Percentiles rank a stretch among this genome's conserved stretches.
Conservation (phyloP, 2,113 vertebrate species). For the Silurus meridionalis region DNA sequence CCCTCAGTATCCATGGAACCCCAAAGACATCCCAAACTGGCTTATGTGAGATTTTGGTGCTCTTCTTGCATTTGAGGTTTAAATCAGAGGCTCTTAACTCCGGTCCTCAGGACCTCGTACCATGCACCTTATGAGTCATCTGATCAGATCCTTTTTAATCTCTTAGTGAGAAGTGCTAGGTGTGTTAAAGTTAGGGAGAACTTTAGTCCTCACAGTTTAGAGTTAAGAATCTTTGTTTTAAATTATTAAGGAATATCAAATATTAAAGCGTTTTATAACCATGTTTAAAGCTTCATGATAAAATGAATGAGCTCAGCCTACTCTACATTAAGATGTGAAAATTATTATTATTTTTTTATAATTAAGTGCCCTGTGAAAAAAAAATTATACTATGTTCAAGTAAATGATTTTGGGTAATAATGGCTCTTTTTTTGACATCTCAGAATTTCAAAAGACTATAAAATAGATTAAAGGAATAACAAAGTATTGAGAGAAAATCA, state of each 20-base stretch:
- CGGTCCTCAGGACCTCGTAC: neutral
- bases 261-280: neutral
- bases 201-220: neutral
- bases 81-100: neutral
- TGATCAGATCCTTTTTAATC: neutral
- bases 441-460: neutral
- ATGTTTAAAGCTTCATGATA: conserved; percentile 1
- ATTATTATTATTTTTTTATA: neutral
- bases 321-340: neutral
- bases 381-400: too few relatives aligned
- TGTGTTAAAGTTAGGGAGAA: neutral
- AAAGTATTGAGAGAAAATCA: neutral
- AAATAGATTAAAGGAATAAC: neutral
- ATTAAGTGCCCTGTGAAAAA: conserved; percentile 7
- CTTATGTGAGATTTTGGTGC: neutral
- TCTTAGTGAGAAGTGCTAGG: neutral
- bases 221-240: neutral
- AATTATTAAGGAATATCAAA: conserved; percentile 22
- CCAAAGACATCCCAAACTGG: neutral
- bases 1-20: neutral
- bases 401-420: neutral
- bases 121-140: neutral
- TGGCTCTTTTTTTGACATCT: neutral
- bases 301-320: neutral
- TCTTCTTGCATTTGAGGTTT: neutral